Percentiles rank a stretch among this genome's conserved stretches.
Evolutionary conservation across 2,888 invertebrate species (phyloP).

Genomic region (Pelosia muscerda): DNA sequence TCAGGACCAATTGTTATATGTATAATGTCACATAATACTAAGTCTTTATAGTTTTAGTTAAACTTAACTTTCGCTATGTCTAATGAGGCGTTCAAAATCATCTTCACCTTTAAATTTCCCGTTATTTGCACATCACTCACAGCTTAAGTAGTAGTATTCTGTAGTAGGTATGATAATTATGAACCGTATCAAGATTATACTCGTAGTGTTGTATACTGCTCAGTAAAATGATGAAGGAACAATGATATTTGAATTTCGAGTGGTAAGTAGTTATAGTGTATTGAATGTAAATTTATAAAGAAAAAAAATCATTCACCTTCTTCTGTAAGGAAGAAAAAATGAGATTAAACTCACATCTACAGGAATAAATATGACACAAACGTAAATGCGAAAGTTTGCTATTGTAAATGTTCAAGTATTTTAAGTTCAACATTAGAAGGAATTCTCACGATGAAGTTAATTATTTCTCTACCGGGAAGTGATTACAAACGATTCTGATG

Average conservation of each 20-base stretch:
- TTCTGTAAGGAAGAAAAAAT: too few species aligned
- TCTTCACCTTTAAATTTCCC: conserved; percentile 10
- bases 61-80: conserved; percentile 11
- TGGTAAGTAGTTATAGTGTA: too few species aligned
- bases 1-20: neutral
- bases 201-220: too few species aligned
- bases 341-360: too few species aligned
- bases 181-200: too few species aligned
- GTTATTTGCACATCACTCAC: conserved; percentile 9
- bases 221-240: too few species aligned
- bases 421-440: conserved; percentile 14
- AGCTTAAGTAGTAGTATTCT: neutral
- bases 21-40: conserved; percentile 2
- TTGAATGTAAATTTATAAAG: too few species aligned
- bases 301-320: too few species aligned
- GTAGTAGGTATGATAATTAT: neutral
- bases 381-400: too few species aligned
- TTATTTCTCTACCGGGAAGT: conserved; percentile 45
- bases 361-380: too few species aligned
- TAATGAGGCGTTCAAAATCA: conserved; percentile 3
- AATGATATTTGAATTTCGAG: too few species aligned
- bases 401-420: too few species aligned
- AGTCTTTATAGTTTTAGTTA: neutral
- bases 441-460: conserved; percentile 22
- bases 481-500: conserved; percentile 50